Conservation (phyloP, 2,797 vertebrate species). For the Pipistrellus nathusii region DNA sequence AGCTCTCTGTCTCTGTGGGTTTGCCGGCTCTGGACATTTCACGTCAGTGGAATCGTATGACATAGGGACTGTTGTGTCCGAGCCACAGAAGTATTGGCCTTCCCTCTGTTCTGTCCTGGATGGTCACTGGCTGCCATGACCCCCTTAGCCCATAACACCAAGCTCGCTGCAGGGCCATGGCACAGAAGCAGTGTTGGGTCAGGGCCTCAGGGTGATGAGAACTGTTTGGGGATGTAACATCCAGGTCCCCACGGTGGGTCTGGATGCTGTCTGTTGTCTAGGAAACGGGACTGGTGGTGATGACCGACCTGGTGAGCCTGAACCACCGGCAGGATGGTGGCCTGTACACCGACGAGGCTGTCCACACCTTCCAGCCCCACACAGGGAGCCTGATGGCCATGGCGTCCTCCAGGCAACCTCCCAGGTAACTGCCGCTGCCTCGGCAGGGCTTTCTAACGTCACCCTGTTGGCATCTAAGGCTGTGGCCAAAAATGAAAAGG, state of each 20-base stretch:
- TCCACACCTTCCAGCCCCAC: slow-evolving; percentile 95
- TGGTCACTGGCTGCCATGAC: background rate
- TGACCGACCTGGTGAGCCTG: slow-evolving; percentile 95
- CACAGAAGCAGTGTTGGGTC: accelerated
- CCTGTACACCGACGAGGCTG: slow-evolving; percentile 95
- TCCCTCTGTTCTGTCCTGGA: background rate
- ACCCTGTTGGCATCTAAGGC: background rate
- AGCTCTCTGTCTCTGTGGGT: background rate
- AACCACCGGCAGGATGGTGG: slow-evolving; percentile 95
- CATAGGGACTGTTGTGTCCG: background rate
- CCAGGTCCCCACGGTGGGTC: background rate
- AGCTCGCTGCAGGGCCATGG: background rate
- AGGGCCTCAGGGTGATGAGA: background rate
- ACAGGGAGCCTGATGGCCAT: slow-evolving; percentile 92
- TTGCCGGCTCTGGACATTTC: background rate
- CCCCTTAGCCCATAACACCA: background rate
- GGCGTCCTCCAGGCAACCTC: slow-evolving; percentile 87
- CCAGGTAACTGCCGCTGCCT: slow-evolving; percentile 86
- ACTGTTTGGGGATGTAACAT: background rate
- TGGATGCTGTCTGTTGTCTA: slow-evolving; percentile 79
- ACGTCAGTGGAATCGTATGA: background rate
- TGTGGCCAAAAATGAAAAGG: background rate
- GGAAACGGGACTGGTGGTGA: slow-evolving; percentile 96
- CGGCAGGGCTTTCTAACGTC: background rate
- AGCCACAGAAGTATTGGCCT: background rate